Evolutionary conservation across 2,113 vertebrate species (phyloP), one percentile per base, ranked within the genome.

Genomic region (Oceanites oceanicus): DNA sequence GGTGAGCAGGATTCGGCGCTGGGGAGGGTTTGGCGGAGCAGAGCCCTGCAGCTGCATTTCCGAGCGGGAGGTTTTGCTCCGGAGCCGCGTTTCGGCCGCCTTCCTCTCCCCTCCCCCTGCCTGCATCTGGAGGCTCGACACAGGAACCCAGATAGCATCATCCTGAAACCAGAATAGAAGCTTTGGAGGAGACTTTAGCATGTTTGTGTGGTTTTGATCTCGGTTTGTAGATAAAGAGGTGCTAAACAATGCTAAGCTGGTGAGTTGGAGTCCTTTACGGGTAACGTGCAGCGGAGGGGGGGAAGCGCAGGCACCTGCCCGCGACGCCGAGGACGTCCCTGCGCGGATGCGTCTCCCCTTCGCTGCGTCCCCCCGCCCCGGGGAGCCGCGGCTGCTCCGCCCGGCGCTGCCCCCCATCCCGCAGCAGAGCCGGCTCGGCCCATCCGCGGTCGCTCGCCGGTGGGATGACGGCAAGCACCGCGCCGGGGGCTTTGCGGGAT

Each of bases 141-240:
- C 94, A 95, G 96, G 96, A 96, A 95, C 96, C 92, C 93, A 94
- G 96, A 95, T 96, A 96, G 90, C 96, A 97, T 96, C 96, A 96
- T 95, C 96, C 95, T 93, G 96, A 96, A 96, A 96, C 96, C 96
- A 96, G 96, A 97, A 96, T 78, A 96, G 95, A 96, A 95, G 96
- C 93, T 94, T 75, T 94, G 93, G 95, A 96, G 93, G 84, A 85
- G 96, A 40, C 93, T 78, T 6, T 0, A 88, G 90, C 84, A 0
- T 56, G 70, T 95, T 95, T 42, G 89, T 95, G 96, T 0, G 96
- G 96, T 95, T 96, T 96, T 93, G 86, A 90, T 96, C 87, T 97
- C 6, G 96, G 95, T 97, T 96, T 96, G 87, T 26, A 96, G 96
- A 96, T 97, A 96, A 96, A 72, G 80, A 92, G 93, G 94, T 92